Percentiles rank a stretch among this genome's conserved stretches.
phyloP scores from a whole-genome alignment of 2,797 vertebrate genomes.

The Takifugu rubripes region DNA sequence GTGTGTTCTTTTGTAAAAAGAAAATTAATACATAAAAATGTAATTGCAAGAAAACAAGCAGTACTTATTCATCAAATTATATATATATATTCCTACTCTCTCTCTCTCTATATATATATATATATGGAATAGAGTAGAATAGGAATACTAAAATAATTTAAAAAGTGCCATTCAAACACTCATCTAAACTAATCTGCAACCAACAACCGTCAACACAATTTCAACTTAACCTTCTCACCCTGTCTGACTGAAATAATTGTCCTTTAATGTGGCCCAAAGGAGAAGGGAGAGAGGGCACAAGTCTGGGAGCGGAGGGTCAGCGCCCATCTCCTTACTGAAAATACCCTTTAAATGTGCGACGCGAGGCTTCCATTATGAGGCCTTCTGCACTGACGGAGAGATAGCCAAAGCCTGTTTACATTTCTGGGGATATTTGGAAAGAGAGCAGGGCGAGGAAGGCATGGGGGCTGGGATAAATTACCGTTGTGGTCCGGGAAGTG shows the following conservation, averaged over 20 bases:
- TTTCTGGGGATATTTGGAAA: slow-evolving; percentile 66
- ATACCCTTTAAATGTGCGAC: slow-evolving; percentile 67
- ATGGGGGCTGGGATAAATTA: slow-evolving; percentile 64
- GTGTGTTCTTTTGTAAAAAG: too few relatives aligned
- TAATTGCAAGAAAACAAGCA: not conserved
- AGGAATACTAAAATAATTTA: too few relatives aligned
- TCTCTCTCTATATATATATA: too few relatives aligned
- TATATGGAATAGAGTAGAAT: too few relatives aligned
- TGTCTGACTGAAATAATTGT: slow-evolving; percentile 66
- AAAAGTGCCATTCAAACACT: slow-evolving; percentile 10
- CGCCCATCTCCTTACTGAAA: slow-evolving; percentile 57
- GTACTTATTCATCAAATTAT: slow-evolving; percentile 3
- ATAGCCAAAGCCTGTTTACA: slow-evolving; percentile 67
- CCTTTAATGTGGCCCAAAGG: slow-evolving; percentile 61
- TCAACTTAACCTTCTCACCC: slow-evolving; percentile 58
- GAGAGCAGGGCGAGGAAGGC: slow-evolving; percentile 45
- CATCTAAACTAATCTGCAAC: slow-evolving; percentile 67
- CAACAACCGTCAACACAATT: slow-evolving; percentile 50
- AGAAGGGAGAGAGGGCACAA: slow-evolving; percentile 41
- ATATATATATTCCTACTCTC: too few relatives aligned
- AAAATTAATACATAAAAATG: too few relatives aligned
- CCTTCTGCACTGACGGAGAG: slow-evolving; percentile 64
- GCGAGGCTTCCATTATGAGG: slow-evolving; percentile 70
- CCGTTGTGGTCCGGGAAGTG: slow-evolving; percentile 76
- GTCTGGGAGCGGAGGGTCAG: slow-evolving; percentile 46